Percentiles rank a stretch among this genome's conserved stretches.
Evolutionary conservation across 2,888 invertebrate species (phyloP).

Genomic region (Piscicola geometra): DNA sequence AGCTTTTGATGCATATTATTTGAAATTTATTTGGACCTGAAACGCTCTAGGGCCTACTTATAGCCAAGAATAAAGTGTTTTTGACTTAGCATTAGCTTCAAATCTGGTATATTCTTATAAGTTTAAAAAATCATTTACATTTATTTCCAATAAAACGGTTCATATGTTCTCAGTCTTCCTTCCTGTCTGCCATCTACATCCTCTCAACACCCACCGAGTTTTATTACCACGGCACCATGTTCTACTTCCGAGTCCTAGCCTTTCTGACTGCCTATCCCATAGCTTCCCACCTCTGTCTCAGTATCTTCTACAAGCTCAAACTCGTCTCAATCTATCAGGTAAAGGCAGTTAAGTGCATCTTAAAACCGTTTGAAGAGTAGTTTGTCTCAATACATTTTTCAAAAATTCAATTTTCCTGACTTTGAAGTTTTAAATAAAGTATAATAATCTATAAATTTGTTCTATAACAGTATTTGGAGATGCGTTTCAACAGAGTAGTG

Average conservation of each 20-base stretch:
- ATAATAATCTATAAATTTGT: neutral
- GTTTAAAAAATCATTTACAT: neutral
- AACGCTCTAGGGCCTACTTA: no score
- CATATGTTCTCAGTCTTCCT: slow-evolving; percentile 40
- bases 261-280: slow-evolving; percentile 71
- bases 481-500: slow-evolving; percentile 45
- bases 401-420: no score
- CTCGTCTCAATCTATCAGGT: slow-evolving; percentile 52
- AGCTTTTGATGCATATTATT: neutral
- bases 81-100: no score
- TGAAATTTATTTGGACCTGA: no score
- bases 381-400: neutral
- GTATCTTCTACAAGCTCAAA: slow-evolving; percentile 49
- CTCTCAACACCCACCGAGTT: slow-evolving; percentile 49
- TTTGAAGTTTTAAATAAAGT: no score
- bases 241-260: slow-evolving; percentile 61
- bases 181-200: slow-evolving; percentile 49
- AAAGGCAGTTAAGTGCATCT: no score
- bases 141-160: neutral
- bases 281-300: slow-evolving; percentile 49
- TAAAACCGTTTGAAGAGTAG: no score
- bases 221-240: slow-evolving; percentile 73
- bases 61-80: no score
- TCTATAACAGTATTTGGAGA: slow-evolving; percentile 45
- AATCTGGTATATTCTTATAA: no score